Base-by-base conservation (phyloP, 2,113 vertebrate species). In the Amphilophus citrinellus region DNA sequence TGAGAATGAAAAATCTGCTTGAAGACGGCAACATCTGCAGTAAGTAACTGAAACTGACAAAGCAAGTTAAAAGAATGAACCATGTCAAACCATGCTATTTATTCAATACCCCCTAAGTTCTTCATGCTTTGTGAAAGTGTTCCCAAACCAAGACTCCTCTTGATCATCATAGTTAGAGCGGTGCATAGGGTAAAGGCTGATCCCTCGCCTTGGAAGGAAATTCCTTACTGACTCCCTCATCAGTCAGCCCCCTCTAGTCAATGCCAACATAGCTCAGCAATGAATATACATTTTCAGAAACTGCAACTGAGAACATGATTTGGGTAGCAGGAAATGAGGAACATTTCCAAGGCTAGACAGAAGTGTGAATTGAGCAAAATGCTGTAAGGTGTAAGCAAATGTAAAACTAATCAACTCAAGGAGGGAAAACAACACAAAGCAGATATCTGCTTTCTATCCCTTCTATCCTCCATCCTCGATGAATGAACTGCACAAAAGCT, bases 391-490 rank as follows among this genome's bases (percentile, higher is more conserved):
- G 61, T 73, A 71, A 66, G 79, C 53, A 84, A 86, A 88, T 86
- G 77, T 73, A 77, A 86, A 87, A 80, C 32, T 53, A 82, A 82
- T 81, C 50, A 24, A 79, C 5, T 81, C 35, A 18, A 83, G 35
- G 61, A 79, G 62, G 75, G 61, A 62, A 87, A 89, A 87, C 82
- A 87, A 61, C 71, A 83, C 87, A 83, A 65, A 73, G 9, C 39
- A 77, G 7, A 83, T 66, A 71, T 73, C 68, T 73, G 27, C 76
- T 80, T 75, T 85, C 61, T 76, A 60, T 71, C 77, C 58, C 37
- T 82, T 87, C 9, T 39, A 39, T 39, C 7, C 37, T 10, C 37
- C 37, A 39, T 39, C 66, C 81, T 77, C 60, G 63, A 84, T 44
- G 17, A 89, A 75, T 35, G 35, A 82, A 79, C 50, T 22, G 60